Conservation (phyloP, 2,888 invertebrate species). For the Palloptera scutellata region DNA sequence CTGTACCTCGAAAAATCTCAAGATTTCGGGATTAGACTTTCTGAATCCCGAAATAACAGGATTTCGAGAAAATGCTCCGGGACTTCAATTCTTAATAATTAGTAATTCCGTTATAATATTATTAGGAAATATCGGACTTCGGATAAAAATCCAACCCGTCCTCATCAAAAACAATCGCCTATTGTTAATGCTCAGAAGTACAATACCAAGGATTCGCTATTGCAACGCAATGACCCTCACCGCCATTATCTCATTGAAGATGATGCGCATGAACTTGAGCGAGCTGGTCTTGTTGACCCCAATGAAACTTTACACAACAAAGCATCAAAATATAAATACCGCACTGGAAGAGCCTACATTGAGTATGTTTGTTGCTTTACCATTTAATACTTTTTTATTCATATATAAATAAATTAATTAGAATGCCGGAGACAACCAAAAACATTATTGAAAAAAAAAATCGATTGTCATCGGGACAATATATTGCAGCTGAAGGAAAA, state of each 20-base stretch:
- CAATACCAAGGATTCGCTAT: slow-evolving; percentile 37
- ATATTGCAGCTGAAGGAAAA: slow-evolving; percentile 20
- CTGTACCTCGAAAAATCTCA: too few species aligned
- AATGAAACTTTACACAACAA: slow-evolving; percentile 17
- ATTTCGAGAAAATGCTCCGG: too few species aligned
- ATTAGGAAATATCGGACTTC: slow-evolving; percentile 46
- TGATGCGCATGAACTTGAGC: slow-evolving; percentile 52
- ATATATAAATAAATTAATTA: slow-evolving; percentile 28
- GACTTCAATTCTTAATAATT: too few species aligned
- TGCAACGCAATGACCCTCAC: slow-evolving; percentile 43
- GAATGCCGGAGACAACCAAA: slow-evolving; percentile 42
- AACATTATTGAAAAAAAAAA: slow-evolving; percentile 41
- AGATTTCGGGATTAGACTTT: too few species aligned
- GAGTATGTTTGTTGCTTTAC: slow-evolving; percentile 40
- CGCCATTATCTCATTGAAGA: slow-evolving; percentile 47
- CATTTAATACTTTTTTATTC: background rate
- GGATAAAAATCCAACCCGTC: slow-evolving; percentile 42
- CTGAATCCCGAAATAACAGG: too few species aligned
- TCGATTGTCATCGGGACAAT: slow-evolving; percentile 39
- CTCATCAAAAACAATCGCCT: slow-evolving; percentile 37
- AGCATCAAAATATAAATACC: slow-evolving; percentile 42
- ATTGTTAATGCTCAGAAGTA: slow-evolving; percentile 44
- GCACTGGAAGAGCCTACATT: slow-evolving; percentile 47
- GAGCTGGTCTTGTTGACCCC: slow-evolving; percentile 39
- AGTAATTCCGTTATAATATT: background rate